Evolutionary conservation across 2,888 invertebrate genomes (phyloP).

Genomic region (Andrena marginata): DNA sequence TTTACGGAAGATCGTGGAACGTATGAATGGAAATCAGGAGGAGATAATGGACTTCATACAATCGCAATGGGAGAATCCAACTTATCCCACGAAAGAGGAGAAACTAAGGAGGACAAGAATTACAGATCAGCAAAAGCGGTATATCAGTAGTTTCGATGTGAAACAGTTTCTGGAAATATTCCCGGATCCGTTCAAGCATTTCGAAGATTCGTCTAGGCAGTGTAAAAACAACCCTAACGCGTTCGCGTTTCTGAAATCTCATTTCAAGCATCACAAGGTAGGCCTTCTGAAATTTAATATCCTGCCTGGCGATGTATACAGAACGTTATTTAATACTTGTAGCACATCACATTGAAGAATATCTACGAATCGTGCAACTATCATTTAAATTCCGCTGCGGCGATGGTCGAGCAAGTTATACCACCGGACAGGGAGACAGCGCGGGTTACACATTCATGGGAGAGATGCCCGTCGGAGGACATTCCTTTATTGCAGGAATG

Average conservation of each 20-base stretch:
- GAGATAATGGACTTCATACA: conserved; percentile 72
- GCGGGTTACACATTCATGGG: background rate
- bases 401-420: conserved; percentile 57
- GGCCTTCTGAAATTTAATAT: background rate
- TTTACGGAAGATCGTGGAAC: conserved; percentile 67
- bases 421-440: conserved; percentile 50
- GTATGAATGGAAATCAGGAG: conserved; percentile 56
- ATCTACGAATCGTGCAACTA: conserved; percentile 56
- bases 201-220: conserved; percentile 63
- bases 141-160: conserved; percentile 84
- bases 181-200: conserved; percentile 84
- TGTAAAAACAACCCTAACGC: conserved; percentile 57
- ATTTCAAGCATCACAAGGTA: conserved; percentile 63
- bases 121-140: conserved; percentile 83
- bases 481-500: conserved; percentile 80
- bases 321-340: conserved; percentile 21
- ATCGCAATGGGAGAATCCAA: conserved; percentile 63
- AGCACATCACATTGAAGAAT: conserved; percentile 67
- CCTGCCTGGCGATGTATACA: background rate
- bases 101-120: conserved; percentile 64
- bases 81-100: conserved; percentile 76
- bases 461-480: conserved; percentile 63
- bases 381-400: conserved; percentile 75
- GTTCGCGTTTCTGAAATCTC: conserved; percentile 71
- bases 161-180: conserved; percentile 84